Conservation (phyloP, 1,140 invertebrate species). For the Danaus plexippus region DNA sequence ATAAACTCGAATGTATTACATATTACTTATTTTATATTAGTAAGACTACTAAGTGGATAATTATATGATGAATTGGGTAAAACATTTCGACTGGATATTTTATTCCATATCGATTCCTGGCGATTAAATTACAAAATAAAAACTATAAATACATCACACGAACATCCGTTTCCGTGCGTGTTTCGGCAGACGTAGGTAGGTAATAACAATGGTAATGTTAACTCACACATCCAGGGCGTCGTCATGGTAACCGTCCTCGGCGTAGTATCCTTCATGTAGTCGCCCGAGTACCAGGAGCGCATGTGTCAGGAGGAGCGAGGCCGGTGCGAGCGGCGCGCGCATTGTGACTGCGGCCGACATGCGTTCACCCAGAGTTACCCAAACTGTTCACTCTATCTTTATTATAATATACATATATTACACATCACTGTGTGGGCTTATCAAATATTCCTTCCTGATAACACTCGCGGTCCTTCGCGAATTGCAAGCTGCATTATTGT, state of each 20-base stretch:
- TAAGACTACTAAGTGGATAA: no score
- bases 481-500: constrained; percentile 8
- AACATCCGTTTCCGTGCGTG: no score
- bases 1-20: no score
- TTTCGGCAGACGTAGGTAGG: no score
- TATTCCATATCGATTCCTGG: no score
- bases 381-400: constrained; percentile 29
- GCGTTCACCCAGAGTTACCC: constrained; percentile 46
- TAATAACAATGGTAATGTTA: constrained; percentile 1
- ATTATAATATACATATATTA: constrained; percentile 8
- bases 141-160: no score
- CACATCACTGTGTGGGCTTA: neutral
- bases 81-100: no score
- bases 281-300: constrained; percentile 44
- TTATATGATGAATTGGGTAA: no score
- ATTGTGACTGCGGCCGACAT: constrained; percentile 60
- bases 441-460: no score
- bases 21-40: no score
- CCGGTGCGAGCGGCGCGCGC: constrained; percentile 54
- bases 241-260: constrained; percentile 54
- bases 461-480: neutral
- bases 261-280: constrained; percentile 49
- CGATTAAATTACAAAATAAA: no score
- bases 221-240: constrained; percentile 53
- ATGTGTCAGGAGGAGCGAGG: constrained; percentile 40